Percentiles rank a stretch among this genome's conserved stretches.
These are phyloP conservation scores for Trilocha varians DNA, from an alignment of 2,888 invertebrate genomes.

Conservation along the genomic window DNA sequence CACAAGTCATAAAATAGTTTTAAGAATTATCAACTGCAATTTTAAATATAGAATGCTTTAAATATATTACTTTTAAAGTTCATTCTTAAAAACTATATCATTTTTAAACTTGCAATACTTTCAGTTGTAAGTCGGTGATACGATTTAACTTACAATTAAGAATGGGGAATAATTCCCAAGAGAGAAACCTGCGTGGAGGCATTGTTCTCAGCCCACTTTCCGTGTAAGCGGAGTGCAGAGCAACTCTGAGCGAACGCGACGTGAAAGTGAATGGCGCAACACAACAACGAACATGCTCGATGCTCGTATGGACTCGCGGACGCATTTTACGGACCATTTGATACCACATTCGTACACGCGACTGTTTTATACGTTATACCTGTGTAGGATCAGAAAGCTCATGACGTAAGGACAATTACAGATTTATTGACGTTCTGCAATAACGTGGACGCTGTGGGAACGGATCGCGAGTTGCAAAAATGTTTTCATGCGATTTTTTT, in stretches of 20 bases:
- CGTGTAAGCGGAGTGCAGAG: conserved; percentile 34
- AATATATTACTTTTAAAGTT: too few species aligned
- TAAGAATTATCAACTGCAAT: too few species aligned
- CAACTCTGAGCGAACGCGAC: conserved; percentile 30
- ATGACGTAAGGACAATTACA: conserved; percentile 31
- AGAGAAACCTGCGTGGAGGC: conserved; percentile 56
- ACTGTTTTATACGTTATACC: conserved; percentile 15
- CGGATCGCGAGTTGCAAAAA: neutral
- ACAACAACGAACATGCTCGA: conserved; percentile 17
- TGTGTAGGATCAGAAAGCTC: neutral
- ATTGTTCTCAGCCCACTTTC: conserved; percentile 69
- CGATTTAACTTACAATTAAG: conserved; percentile 21
- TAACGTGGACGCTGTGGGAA: neutral
- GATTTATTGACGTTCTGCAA: conserved; percentile 1
- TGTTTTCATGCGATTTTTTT: neutral
- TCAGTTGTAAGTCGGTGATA: conserved; percentile 19
- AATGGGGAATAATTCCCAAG: conserved; percentile 49
- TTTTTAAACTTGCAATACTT: neutral
- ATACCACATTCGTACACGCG: conserved; percentile 48
- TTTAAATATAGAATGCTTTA: neutral
- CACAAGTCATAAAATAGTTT: too few species aligned
- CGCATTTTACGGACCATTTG: conserved; percentile 55
- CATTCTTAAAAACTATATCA: too few species aligned
- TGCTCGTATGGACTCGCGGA: conserved; percentile 37
- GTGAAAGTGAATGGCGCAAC: conserved; percentile 69